A percentile compares a stretch with the other conserved stretches of the same genome.
Evolutionary conservation across 2,113 vertebrate genomes (phyloP).

Genomic region (Parus major): DNA sequence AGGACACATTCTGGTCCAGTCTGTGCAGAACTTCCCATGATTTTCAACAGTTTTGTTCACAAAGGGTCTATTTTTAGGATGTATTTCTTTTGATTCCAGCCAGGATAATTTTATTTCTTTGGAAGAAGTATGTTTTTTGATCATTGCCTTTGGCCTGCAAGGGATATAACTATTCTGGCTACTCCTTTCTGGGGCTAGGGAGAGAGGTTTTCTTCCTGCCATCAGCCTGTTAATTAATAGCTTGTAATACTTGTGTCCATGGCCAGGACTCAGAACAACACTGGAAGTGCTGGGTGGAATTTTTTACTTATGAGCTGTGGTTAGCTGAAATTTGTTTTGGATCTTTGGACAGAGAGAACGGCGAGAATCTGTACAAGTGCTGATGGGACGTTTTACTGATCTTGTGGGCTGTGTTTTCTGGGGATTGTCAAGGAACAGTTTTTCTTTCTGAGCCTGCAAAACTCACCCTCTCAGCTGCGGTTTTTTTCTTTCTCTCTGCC

Average conservation of each 20-base stretch:
- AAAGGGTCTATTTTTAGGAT: neutral
- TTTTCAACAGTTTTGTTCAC: neutral
- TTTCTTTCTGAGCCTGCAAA: neutral
- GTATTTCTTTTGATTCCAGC: neutral
- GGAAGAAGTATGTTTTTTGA: neutral
- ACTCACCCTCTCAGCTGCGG: neutral
- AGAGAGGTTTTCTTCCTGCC: neutral
- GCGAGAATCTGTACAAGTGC: neutral
- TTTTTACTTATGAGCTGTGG: neutral
- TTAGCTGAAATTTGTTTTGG: slow-evolving; percentile 27
- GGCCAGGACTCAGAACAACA: neutral
- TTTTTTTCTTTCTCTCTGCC: neutral
- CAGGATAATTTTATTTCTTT: neutral
- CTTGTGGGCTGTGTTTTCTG: neutral
- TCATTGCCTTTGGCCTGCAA: neutral
- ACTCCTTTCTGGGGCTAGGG: neutral
- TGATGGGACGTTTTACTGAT: neutral
- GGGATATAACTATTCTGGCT: neutral
- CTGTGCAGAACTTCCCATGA: neutral
- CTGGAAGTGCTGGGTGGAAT: neutral
- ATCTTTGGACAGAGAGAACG: neutral
- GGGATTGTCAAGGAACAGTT: neutral
- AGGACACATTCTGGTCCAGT: neutral
- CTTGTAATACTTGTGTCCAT: neutral
- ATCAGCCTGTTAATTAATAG: neutral